phyloP scores from a whole-genome alignment of 2,888 invertebrate genomes.

The Xestia sexstrigata region DNA sequence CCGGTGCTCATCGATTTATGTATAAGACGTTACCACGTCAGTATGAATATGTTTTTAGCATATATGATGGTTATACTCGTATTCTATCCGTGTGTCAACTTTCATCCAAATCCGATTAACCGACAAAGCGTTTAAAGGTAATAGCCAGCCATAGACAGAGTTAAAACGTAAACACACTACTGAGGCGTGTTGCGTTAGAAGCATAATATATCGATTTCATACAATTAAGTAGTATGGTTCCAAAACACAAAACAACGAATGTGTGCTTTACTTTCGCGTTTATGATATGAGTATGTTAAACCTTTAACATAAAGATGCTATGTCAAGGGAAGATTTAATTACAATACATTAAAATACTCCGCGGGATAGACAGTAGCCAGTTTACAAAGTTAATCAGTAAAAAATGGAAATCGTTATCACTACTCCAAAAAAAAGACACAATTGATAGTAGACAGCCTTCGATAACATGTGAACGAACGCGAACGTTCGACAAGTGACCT shows the following conservation, averaged over 20 bases:
- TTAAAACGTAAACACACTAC: not conserved
- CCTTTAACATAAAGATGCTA: not conserved
- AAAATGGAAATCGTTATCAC: slow-evolving; percentile 28
- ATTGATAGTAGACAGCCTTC: slow-evolving; percentile 57
- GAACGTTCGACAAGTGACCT: slow-evolving; percentile 47
- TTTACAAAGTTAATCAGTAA: not conserved
- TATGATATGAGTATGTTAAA: not conserved
- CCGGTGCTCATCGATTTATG: too few species aligned
- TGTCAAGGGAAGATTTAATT: not conserved
- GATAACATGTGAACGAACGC: slow-evolving; percentile 23
- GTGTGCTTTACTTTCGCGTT: too few species aligned
- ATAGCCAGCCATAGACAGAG: not conserved
- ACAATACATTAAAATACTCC: not conserved
- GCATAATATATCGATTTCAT: not conserved
- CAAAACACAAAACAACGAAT: too few species aligned
- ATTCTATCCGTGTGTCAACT: not conserved
- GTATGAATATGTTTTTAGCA: too few species aligned
- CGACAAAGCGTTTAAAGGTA: not conserved
- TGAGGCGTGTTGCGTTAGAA: not conserved
- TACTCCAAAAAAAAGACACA: slow-evolving; percentile 17
- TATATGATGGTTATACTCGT: too few species aligned
- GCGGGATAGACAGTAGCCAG: not conserved
- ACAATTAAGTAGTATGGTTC: too few species aligned
- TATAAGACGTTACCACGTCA: too few species aligned
- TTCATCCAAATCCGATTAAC: not conserved